Conservation (phyloP, 2,113 vertebrate genomes). For the Tursiops truncatus region DNA sequence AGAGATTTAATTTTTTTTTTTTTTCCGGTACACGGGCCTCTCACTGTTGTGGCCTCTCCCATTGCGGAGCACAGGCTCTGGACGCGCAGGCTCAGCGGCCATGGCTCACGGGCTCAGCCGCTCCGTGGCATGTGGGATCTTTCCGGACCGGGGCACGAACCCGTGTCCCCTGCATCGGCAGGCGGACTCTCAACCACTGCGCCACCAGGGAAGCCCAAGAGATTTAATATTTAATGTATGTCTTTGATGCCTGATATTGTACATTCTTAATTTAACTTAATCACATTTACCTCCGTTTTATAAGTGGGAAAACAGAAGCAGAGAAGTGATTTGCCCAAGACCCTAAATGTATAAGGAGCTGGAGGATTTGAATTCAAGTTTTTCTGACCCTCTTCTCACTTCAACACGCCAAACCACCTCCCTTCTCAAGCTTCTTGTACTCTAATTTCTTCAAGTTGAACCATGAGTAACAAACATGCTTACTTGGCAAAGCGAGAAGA, state of each 20-base stretch:
- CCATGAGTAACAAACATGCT: conserved; percentile 73
- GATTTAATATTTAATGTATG: background rate
- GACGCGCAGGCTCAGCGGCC: no score
- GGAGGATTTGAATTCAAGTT: background rate
- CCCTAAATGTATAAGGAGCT: background rate
- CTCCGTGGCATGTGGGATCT: no score
- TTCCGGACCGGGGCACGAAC: no score
- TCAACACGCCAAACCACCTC: background rate
- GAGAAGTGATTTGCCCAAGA: background rate
- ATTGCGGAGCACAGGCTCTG: no score
- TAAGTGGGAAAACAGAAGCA: background rate
- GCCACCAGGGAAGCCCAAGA: background rate
- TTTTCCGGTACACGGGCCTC: no score
- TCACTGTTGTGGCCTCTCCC: no score
- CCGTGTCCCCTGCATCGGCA: no score
- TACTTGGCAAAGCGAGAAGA: conserved; percentile 94
- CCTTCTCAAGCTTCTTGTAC: background rate
- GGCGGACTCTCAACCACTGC: no score
- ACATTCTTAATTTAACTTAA: conserved; percentile 45
- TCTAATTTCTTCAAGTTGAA: background rate
- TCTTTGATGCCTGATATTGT: background rate
- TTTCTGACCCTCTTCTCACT: background rate
- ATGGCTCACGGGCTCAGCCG: no score
- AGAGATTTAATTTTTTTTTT: background rate
- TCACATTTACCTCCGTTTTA: conserved; percentile 7